Percentiles rank a stretch among this genome's conserved stretches.
These are phyloP conservation scores for Chanos chanos DNA, from an alignment of 2,797 vertebrate genomes.

Conservation along the genomic window DNA sequence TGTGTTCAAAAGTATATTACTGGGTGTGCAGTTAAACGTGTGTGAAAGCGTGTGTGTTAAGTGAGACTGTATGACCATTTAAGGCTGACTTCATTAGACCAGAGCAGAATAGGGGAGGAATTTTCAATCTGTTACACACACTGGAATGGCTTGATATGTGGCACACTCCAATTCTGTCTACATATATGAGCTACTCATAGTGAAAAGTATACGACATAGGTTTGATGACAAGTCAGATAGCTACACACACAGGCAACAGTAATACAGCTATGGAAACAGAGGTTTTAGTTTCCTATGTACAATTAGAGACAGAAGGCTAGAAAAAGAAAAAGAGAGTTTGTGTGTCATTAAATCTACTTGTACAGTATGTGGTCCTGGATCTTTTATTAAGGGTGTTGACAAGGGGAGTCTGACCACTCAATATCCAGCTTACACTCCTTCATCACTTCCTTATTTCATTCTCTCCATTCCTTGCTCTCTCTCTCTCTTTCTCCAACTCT, in stretches of 20 bases:
- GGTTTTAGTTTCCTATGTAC: not conserved
- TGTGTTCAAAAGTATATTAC: too few relatives aligned
- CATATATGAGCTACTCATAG: too few relatives aligned
- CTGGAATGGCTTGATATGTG: too few relatives aligned
- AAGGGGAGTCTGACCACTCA: constrained; percentile 1
- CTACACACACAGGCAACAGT: too few relatives aligned
- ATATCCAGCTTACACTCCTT: constrained; percentile 9
- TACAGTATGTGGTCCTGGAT: not conserved
- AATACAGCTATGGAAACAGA: not conserved
- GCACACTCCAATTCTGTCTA: too few relatives aligned
- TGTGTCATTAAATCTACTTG: not conserved
- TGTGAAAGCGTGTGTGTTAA: constrained; percentile 29
- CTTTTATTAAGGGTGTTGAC: constrained; percentile 36
- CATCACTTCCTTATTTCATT: not conserved
- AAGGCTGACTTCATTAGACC: constrained; percentile 33
- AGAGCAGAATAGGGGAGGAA: not conserved
- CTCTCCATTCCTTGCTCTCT: not conserved
- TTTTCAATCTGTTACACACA: not conserved
- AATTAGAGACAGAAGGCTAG: not conserved
- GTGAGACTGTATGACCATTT: constrained; percentile 43
- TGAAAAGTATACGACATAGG: too few relatives aligned
- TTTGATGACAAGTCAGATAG: too few relatives aligned
- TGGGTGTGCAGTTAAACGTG: constrained; percentile 20
- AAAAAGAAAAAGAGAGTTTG: constrained; percentile 3
- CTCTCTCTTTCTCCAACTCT: not conserved